A percentile compares a stretch with the other conserved stretches of the same genome.
Conservation (phyloP, 2,888 invertebrate species). For the Parelbella ahira region DNA sequence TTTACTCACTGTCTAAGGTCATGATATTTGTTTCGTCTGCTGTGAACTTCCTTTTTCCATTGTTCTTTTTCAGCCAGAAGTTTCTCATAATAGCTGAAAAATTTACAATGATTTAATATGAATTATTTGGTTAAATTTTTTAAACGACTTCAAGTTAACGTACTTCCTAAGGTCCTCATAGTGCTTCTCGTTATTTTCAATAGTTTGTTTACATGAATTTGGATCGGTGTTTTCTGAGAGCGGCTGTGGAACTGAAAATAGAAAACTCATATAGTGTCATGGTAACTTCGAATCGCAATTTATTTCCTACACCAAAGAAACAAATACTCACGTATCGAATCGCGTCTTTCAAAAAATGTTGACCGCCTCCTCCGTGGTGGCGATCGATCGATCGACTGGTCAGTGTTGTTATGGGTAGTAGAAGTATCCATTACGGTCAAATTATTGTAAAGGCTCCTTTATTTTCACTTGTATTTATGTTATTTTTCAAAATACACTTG, state of each 20-base stretch:
- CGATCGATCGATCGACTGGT: constrained; percentile 55
- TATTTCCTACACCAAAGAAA: no score
- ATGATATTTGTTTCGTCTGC: constrained; percentile 59
- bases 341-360: constrained; percentile 67
- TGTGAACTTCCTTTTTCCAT: constrained; percentile 66
- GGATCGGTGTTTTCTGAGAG: constrained; percentile 41
- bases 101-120: no score
- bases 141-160: no score
- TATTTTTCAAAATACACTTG: not conserved
- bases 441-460: no score
- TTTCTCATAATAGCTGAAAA: constrained; percentile 49
- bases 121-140: no score
- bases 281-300: no score
- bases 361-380: constrained; percentile 67
- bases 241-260: constrained; percentile 50
- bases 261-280: no score
- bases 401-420: constrained; percentile 44
- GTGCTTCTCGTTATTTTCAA: constrained; percentile 39
- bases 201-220: constrained; percentile 34
- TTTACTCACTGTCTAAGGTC: constrained; percentile 63
- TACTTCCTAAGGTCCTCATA: constrained; percentile 48
- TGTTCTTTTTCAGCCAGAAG: constrained; percentile 61
- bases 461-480: no score
- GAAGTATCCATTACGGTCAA: constrained; percentile 52
- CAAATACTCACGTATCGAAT: constrained; percentile 51